These are phyloP conservation scores for Melinopterus prodromus DNA, from an alignment of 2,888 invertebrate species.

Conservation along the genomic window DNA sequence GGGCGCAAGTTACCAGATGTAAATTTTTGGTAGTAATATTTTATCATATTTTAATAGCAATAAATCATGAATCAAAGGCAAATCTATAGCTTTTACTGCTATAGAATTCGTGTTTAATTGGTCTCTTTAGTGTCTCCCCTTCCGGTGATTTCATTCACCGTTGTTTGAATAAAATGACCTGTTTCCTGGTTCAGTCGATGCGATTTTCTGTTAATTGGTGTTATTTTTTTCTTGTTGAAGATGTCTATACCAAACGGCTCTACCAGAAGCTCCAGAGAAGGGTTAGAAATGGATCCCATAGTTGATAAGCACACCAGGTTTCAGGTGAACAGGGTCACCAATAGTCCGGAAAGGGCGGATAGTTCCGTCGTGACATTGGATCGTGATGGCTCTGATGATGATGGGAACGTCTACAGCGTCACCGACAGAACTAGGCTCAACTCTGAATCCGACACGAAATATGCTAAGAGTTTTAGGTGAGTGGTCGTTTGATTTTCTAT, in stretches of 20 bases:
- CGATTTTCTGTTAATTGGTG: not conserved
- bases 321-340: constrained; percentile 69
- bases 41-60: no score
- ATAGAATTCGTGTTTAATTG: not conserved
- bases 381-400: constrained; percentile 45
- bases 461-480: constrained; percentile 82
- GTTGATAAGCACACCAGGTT: constrained; percentile 65
- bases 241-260: constrained; percentile 43
- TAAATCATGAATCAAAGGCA: not conserved
- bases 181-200: not conserved
- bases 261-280: constrained; percentile 37
- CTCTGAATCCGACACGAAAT: constrained; percentile 71
- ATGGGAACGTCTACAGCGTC: constrained; percentile 60
- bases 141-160: not conserved
- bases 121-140: not conserved
- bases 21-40: no score
- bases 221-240: constrained; percentile 5
- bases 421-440: constrained; percentile 60
- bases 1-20: no score
- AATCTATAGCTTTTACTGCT: not conserved
- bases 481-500: constrained; percentile 32
- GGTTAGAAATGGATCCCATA: constrained; percentile 49
- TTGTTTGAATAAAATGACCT: not conserved
- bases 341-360: constrained; percentile 53
- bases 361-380: constrained; percentile 36